A percentile compares a stretch with the other conserved stretches of the same genome.
These are phyloP conservation scores for Megalopta genalis DNA, from an alignment of 1,140 invertebrate species.

Conservation along the genomic window DNA sequence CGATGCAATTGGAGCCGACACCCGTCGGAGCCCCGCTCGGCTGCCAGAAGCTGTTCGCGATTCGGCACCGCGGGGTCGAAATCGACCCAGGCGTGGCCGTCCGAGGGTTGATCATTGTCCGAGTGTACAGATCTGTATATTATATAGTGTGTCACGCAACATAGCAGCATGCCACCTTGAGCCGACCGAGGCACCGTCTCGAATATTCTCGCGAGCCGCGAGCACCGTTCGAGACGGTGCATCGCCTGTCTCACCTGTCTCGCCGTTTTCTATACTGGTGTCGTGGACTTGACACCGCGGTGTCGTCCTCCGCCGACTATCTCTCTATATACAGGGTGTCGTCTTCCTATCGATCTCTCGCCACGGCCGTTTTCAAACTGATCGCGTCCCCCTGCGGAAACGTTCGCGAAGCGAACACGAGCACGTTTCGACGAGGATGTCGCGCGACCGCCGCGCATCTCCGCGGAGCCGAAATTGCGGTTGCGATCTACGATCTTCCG, in stretches of 20 bases:
- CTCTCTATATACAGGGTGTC: background rate
- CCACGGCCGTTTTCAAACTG: background rate
- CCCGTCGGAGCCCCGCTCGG: too few species aligned
- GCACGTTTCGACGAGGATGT: too few species aligned
- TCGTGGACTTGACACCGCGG: slow-evolving; percentile 27
- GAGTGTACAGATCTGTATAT: slow-evolving; percentile 64
- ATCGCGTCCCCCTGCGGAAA: background rate
- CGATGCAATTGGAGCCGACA: too few species aligned
- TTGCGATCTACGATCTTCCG: too few species aligned
- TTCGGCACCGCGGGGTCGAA: too few species aligned
- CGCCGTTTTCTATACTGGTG: slow-evolving; percentile 24
- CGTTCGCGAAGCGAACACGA: background rate
- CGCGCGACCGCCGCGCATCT: too few species aligned
- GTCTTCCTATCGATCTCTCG: background rate
- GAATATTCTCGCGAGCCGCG: background rate
- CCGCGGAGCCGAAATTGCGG: too few species aligned
- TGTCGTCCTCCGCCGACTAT: background rate
- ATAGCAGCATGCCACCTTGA: slow-evolving; percentile 74
- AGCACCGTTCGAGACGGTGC: slow-evolving; percentile 38
- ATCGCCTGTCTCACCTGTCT: slow-evolving; percentile 24
- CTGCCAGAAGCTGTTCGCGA: too few species aligned
- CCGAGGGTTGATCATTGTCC: slow-evolving; percentile 31
- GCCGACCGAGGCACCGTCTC: slow-evolving; percentile 52
- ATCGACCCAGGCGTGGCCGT: too few species aligned
- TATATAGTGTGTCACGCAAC: slow-evolving; percentile 63